Conservation (phyloP, 2,797 vertebrate species). For the Sciurus vulgaris region DNA sequence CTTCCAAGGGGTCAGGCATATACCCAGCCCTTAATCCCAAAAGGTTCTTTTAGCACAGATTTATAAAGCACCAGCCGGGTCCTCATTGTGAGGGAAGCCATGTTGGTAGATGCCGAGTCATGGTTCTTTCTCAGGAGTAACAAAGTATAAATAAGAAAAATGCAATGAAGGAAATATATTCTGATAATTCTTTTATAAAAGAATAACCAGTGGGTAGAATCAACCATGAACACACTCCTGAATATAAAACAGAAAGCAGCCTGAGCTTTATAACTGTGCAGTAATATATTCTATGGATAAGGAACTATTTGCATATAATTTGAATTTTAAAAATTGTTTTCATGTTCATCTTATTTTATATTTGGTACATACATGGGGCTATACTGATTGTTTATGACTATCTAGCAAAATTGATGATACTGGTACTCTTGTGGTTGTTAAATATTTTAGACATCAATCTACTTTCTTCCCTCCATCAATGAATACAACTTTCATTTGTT, state of each 20-base stretch:
- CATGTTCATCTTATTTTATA: not conserved
- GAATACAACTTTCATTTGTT: not conserved
- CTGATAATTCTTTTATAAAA: not conserved
- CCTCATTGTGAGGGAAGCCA: not conserved
- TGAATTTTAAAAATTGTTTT: not conserved
- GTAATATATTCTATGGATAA: not conserved
- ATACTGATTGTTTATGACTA: not conserved
- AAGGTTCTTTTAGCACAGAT: not conserved
- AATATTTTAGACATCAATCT: not conserved
- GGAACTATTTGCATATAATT: not conserved
- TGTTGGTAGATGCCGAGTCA: not conserved
- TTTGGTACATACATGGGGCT: not conserved
- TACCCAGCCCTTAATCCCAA: not conserved
- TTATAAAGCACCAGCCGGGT: not conserved
- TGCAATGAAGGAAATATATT: not conserved
- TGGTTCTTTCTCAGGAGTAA: not conserved
- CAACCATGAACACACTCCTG: not conserved
- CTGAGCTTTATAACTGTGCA: not conserved
- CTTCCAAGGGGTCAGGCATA: not conserved
- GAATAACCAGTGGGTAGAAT: not conserved
- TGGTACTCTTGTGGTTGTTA: not conserved
- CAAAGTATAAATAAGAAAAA: not conserved
- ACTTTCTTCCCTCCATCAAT: not conserved
- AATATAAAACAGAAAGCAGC: not conserved
- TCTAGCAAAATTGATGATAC: not conserved